phyloP scores from a whole-genome alignment of 2,113 vertebrate species.

The Cyanoliseus patagonus region DNA sequence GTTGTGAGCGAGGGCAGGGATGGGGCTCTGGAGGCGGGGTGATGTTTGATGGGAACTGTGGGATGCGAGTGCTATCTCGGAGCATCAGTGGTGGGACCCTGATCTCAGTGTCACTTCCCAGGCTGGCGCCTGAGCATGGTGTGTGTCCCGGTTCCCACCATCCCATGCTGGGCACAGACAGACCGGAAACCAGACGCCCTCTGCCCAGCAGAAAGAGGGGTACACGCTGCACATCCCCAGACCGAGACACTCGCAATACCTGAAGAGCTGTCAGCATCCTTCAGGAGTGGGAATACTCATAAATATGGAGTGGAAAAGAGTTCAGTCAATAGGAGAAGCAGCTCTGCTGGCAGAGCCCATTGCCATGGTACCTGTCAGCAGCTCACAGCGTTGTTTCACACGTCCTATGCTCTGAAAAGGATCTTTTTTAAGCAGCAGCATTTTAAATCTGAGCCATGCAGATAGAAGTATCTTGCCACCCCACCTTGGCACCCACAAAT shows the following conservation, averaged over 20 bases:
- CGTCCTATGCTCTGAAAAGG: neutral
- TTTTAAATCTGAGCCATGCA: neutral
- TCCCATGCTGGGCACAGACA: rapidly evolving
- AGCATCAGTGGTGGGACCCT: rapidly evolving
- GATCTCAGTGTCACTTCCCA: neutral
- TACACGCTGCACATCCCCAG: rapidly evolving
- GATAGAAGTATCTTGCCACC: neutral
- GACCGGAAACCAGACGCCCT: rapidly evolving
- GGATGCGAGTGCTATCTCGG: neutral
- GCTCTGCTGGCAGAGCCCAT: constrained; percentile 14
- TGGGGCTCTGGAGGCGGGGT: neutral
- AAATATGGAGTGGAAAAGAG: neutral
- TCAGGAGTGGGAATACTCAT: neutral
- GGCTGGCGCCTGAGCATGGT: neutral
- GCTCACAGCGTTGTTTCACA: neutral
- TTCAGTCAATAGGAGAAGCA: neutral
- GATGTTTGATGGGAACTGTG: neutral
- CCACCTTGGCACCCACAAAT: neutral
- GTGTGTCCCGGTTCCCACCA: neutral
- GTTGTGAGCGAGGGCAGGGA: neutral
- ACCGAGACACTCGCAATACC: rapidly evolving
- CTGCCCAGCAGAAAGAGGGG: neutral
- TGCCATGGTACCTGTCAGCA: constrained; percentile 54
- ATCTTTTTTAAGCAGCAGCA: neutral
- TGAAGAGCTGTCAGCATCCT: neutral